Evolutionary conservation across 2,113 vertebrate species (phyloP), one percentile per base, ranked within the genome.

Genomic region (Brachyhypopomus gauderio): DNA sequence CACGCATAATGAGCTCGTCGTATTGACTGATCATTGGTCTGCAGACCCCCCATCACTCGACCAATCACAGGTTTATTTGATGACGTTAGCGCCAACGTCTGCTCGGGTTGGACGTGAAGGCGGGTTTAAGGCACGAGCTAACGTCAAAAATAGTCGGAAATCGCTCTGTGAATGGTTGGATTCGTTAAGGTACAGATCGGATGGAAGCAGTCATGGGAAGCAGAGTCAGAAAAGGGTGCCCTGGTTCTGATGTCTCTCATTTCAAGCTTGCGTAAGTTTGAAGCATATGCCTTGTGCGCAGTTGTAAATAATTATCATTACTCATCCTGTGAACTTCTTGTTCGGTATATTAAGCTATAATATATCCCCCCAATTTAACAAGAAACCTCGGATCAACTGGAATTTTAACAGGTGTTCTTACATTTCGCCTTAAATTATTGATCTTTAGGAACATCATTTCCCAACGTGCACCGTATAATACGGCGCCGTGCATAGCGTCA

Each of bases 1-100:
- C 93, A 94, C 92, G 92, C 91, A 89, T 83, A 77, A 92, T 93
- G 89, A 94, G 92, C 90, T 94, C 92, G 93, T 86, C 91, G 55
- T 83, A 82, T 77, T 88, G 84, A 84, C 75, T 77, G 74, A 80
- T 87, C 86, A 95, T 95, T 95, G 93, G 94, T 89, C 88, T 81
- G 83, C 81, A 87, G 86, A 85, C 87, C 77, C 55, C 16, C 0
- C 22, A n/a, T 78, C 48, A 77, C 12, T 86, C 78, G 22, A 78
- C 94, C 92, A 93, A 94, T 94, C 85, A 30, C 45, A 38, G 58
- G n/a, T 56, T 0, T 66, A 81, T 83, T 20, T 22, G 87, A 88
- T 95, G 93, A 94, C 92, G 91, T 90, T 83, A 89, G 41, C 67
- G 62, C 78, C 78, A 30, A 82, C 78, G 63, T 75, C 60, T 22